Evolutionary conservation across 2,113 vertebrate genomes (phyloP).

Genomic region (Seriola dumerili): DNA sequence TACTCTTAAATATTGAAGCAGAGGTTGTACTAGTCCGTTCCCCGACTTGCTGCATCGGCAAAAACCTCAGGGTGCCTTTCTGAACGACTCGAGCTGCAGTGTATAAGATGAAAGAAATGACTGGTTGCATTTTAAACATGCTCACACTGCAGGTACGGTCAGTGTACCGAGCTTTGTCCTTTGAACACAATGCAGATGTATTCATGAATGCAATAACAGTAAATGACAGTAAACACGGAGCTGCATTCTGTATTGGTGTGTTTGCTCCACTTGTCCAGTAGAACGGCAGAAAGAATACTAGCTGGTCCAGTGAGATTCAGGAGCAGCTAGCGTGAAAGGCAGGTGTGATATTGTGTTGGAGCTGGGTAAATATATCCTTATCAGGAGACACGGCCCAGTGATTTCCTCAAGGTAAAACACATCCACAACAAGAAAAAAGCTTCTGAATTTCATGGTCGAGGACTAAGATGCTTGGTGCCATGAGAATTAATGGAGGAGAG

Average conservation of each 20-base stretch:
- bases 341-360: constrained; percentile 50
- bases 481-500: constrained; percentile 28
- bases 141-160: not conserved
- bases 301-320: constrained; percentile 42
- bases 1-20: constrained; percentile 1
- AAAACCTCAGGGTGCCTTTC: not conserved
- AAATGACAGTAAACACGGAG: not conserved
- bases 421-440: constrained; percentile 34
- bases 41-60: not conserved
- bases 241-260: constrained; percentile 5
- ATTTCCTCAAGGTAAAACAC: constrained; percentile 68
- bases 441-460: constrained; percentile 39
- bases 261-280: constrained; percentile 18
- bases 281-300: constrained; percentile 42
- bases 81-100: not conserved
- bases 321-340: constrained; percentile 55
- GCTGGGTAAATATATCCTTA: constrained; percentile 62
- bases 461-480: constrained; percentile 24
- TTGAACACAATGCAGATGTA: constrained; percentile 2
- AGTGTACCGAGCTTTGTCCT: not conserved
- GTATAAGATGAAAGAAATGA: not conserved
- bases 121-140: constrained; percentile 15
- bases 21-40: not conserved
- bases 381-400: constrained; percentile 42
- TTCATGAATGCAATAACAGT: not conserved